These are phyloP conservation scores for Bombycilla garrulus DNA, from an alignment of 2,113 vertebrate species.

Conservation along the genomic window DNA sequence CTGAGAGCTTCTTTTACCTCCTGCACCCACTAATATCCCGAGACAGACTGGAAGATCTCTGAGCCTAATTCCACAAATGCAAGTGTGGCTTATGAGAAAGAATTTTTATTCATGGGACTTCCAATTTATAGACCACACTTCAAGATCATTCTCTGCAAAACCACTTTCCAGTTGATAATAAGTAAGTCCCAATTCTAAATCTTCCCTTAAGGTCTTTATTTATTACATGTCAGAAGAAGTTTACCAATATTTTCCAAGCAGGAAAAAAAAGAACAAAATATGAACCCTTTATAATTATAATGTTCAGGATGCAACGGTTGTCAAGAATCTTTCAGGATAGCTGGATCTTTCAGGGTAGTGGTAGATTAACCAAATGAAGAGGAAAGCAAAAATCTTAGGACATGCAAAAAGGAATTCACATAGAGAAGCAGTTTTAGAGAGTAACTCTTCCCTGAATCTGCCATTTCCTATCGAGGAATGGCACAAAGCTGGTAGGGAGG, in stretches of 20 bases:
- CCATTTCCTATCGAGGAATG: background rate
- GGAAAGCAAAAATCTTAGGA: background rate
- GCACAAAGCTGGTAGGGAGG: conserved; percentile 52
- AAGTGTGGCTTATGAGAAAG: background rate
- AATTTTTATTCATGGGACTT: background rate
- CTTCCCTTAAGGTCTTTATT: conserved; percentile 11
- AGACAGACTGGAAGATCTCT: background rate
- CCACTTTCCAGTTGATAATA: background rate
- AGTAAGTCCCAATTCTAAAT: background rate
- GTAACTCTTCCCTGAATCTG: background rate
- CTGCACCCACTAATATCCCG: background rate
- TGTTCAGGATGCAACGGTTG: background rate
- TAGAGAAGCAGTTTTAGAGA: background rate
- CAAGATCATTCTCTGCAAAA: background rate
- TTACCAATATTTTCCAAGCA: background rate
- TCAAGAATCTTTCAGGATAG: background rate
- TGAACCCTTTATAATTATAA: background rate
- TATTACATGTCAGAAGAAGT: background rate
- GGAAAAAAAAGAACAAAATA: background rate
- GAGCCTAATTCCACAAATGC: background rate
- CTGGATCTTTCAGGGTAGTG: no score
- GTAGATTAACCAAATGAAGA: background rate
- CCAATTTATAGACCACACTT: background rate
- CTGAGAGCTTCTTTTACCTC: background rate
- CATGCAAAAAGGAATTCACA: background rate